Evolutionary conservation across 2,797 vertebrate species (phyloP).

Genomic region (Saxicola maurus): DNA sequence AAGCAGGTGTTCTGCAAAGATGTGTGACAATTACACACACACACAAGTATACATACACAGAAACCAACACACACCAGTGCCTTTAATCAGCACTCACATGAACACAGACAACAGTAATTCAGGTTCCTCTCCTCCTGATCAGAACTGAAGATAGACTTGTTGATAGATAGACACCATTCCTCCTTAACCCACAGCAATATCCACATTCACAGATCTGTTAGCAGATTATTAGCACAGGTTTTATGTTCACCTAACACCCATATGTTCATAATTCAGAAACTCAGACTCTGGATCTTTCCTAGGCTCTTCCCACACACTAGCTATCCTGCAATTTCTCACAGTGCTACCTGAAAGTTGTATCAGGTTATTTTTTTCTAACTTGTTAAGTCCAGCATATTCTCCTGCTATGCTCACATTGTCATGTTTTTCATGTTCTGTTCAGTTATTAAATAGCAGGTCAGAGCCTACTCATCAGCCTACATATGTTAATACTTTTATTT

Average conservation of each 20-base stretch:
- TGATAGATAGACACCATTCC: neutral
- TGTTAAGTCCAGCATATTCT: neutral
- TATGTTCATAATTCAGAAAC: neutral
- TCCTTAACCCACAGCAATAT: neutral
- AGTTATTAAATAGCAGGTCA: neutral
- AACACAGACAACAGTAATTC: neutral
- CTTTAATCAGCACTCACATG: neutral
- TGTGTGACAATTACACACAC: accelerated
- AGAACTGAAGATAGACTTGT: neutral
- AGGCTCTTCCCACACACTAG: neutral
- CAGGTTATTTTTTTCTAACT: neutral
- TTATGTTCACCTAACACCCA: neutral
- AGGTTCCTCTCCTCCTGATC: neutral
- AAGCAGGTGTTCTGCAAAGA: neutral
- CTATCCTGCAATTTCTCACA: neutral
- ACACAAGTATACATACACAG: neutral
- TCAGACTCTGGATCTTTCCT: neutral
- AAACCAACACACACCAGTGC: neutral
- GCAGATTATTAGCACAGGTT: neutral
- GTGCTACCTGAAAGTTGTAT: neutral
- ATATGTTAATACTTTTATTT: neutral
- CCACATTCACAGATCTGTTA: neutral
- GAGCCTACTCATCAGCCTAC: neutral
- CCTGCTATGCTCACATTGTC: neutral
- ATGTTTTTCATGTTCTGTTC: neutral